Percentiles rank a stretch among this genome's conserved stretches.
Evolutionary conservation across 2,113 vertebrate genomes (phyloP).

Genomic region (Xerus inauris): DNA sequence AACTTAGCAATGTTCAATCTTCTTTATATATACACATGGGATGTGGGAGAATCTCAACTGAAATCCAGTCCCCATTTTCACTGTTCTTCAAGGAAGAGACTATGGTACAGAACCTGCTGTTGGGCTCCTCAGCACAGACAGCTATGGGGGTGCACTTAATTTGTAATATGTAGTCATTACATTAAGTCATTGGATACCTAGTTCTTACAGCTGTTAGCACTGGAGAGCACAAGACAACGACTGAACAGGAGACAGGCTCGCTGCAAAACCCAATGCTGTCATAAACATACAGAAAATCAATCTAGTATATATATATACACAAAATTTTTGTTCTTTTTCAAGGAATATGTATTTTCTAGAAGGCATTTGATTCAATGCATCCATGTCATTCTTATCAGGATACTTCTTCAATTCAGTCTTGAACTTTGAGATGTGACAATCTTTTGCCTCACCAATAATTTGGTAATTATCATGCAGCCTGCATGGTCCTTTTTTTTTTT

Average conservation of each 20-base stretch:
- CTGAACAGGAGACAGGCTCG: neutral
- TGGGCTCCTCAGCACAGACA: neutral
- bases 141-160: neutral
- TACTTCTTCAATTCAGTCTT: neutral
- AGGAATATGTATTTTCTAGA: neutral
- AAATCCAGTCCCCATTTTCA: conserved; percentile 9
- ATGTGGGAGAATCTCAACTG: neutral
- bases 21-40: neutral
- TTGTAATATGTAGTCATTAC: neutral
- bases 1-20: neutral
- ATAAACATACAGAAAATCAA: conserved; percentile 2
- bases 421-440: neutral
- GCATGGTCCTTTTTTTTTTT: neutral
- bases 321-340: neutral
- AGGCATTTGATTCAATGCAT: neutral
- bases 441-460: conserved; percentile 3
- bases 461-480: neutral
- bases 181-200: neutral
- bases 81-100: neutral
- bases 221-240: conserved; percentile 12
- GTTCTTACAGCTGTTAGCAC: neutral
- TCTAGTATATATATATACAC: neutral
- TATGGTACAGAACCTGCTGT: neutral
- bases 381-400: neutral
- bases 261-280: neutral